These are phyloP conservation scores for Tinea pellionella DNA, from an alignment of 2,888 invertebrate species.

Conservation along the genomic window DNA sequence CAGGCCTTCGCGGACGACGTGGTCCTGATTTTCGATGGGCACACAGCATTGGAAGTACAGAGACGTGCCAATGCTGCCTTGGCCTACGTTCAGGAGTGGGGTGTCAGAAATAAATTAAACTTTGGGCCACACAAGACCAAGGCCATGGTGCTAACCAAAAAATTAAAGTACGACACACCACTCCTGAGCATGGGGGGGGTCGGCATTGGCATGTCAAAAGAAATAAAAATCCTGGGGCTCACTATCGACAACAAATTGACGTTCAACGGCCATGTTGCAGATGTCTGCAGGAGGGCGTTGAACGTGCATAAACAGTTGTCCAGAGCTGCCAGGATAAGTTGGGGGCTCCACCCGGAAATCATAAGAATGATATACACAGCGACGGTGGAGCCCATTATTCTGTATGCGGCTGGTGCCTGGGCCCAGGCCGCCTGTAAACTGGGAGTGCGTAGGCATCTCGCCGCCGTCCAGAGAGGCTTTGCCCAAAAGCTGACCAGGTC, in stretches of 20 bases:
- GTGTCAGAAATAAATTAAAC: slow-evolving; percentile 15
- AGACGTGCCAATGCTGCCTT: slow-evolving; percentile 12
- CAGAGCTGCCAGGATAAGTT: neutral
- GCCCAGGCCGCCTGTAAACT: neutral
- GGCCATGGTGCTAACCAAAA: slow-evolving; percentile 14
- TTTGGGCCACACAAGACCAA: slow-evolving; percentile 17
- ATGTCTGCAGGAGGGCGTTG: slow-evolving; percentile 14
- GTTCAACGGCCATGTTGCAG: neutral
- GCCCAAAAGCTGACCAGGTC: neutral
- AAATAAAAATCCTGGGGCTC: slow-evolving; percentile 5
- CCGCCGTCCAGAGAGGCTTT: neutral
- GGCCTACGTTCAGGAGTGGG: slow-evolving; percentile 15
- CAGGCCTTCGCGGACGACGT: slow-evolving; percentile 22
- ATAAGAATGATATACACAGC: neutral
- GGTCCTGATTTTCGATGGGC: slow-evolving; percentile 15
- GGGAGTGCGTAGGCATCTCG: neutral
- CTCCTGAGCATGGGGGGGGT: slow-evolving; percentile 13
- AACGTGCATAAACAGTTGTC: slow-evolving; percentile 14
- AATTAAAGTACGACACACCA: slow-evolving; percentile 15
- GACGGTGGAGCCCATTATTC: neutral
- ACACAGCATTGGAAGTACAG: neutral
- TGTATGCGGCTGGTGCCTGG: neutral
- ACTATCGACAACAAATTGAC: slow-evolving; percentile 6
- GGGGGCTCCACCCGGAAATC: neutral
- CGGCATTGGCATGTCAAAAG: neutral